Evolutionary conservation across 2,888 invertebrate genomes (phyloP), one percentile per base, ranked within the genome.

Genomic region (Polydrusus tereticollis): DNA sequence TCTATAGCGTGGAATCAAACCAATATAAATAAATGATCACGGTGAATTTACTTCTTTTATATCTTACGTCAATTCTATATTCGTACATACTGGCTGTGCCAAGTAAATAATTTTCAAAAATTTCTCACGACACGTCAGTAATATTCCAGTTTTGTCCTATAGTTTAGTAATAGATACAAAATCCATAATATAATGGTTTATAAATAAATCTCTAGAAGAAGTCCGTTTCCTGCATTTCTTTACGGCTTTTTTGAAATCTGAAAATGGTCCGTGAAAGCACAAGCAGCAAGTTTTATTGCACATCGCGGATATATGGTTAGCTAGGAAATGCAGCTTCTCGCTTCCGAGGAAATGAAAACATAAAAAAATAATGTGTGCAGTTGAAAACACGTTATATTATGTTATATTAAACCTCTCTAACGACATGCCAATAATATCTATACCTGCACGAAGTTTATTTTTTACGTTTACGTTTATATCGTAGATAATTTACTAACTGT

Each of bases 321-420:
- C 57, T 57, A 57, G 36, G 57, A 57, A 57, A 57, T 57, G 26
- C 57, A 12, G 26, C 10, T 57, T 57, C 57, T 36, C 18, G 21
- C 3, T 47, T 21, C 21, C 21, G 21, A 21, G 45, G 45, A 43
- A 43, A 43, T 43, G 43, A 18, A 43, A 43, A 43, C 43, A 16
- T 18, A n/a, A 43, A 43, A 43, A 43, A 43, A 1, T n/a, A n/a
- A 10, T 38, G 18, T 43, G 18, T 16, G 43, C 18, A 18, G 43
- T 18, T 16, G 43, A 18, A 41, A 10, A 43, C 18, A 18, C 12
- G 26, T 3, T 26, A 26, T 26, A 26, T 26, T n/a, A n/a, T n/a
- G n/a, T n/a, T n/a, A n/a, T n/a, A n/a, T n/a, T n/a, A n/a, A n/a
- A n/a, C n/a, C n/a, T n/a, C n/a, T n/a, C n/a, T n/a, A n/a, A n/a